phyloP scores from a whole-genome alignment of 2,797 vertebrate genomes.

The Agapornis canus region DNA sequence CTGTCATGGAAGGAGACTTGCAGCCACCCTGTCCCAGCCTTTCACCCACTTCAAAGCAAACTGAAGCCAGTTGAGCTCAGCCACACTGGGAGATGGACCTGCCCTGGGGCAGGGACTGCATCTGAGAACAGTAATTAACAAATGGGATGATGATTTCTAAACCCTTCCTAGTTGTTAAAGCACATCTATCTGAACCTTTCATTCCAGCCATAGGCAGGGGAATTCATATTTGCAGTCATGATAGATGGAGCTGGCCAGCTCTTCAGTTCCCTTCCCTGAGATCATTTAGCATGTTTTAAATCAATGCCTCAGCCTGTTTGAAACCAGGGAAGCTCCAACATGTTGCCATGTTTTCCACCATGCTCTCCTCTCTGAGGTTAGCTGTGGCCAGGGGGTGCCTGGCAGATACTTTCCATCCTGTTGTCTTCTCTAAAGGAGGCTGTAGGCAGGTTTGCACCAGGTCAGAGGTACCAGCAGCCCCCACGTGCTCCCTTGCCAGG shows the following conservation, averaged over 20 bases:
- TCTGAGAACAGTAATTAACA: neutral
- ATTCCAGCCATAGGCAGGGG: neutral
- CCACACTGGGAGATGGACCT: neutral
- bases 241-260: neutral
- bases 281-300: neutral
- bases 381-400: neutral
- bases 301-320: neutral
- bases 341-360: neutral
- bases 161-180: neutral
- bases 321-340: neutral
- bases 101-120: neutral
- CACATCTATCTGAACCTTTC: neutral
- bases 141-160: neutral
- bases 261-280: neutral
- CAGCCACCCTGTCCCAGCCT: neutral
- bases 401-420: neutral
- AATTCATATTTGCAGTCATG: neutral
- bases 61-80: neutral
- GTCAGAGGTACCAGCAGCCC: neutral
- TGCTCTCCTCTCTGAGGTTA: neutral
- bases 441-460: neutral
- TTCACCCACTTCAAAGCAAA: neutral
- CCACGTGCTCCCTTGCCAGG: fast-evolving
- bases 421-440: neutral
- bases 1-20: neutral